Evolutionary conservation across 1,140 invertebrate genomes (phyloP).

Genomic region (Apis florea): DNA sequence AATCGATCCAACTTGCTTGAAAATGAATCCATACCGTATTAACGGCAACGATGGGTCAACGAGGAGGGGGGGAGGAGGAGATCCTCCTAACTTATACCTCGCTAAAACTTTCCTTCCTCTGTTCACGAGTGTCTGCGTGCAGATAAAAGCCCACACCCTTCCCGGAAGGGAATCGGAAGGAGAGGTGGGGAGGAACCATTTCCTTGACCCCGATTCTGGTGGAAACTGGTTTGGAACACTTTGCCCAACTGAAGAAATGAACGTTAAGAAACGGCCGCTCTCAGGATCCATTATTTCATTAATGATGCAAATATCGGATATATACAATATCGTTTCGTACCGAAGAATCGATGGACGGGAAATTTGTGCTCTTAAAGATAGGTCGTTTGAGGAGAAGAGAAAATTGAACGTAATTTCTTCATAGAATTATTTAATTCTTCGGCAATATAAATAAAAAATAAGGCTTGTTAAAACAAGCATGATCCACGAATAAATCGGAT

Average conservation of each 20-base stretch:
- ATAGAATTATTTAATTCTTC: no score
- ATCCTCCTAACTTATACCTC: no score
- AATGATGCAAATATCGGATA: conserved; percentile 33
- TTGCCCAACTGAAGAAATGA: background rate
- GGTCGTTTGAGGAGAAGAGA: background rate
- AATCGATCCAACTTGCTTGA: conserved; percentile 53
- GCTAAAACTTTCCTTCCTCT: background rate
- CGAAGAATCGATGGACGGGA: background rate
- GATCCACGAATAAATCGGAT: no score
- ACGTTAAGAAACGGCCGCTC: background rate
- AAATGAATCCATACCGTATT: conserved; percentile 53
- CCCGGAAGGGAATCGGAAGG: conserved; percentile 21
- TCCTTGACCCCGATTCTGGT: background rate
- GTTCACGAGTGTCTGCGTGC: conserved; percentile 53
- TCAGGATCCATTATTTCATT: conserved; percentile 41
- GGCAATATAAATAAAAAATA: no score
- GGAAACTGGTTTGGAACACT: background rate
- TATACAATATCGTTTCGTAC: background rate
- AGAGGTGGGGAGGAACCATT: conserved; percentile 13
- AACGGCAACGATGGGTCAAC: conserved; percentile 51
- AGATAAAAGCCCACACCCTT: conserved; percentile 53
- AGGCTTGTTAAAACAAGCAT: no score
- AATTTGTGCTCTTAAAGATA: conserved; percentile 5
- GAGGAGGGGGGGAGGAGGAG: background rate
- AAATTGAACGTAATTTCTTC: no score